Evolutionary conservation across 1,140 invertebrate genomes (phyloP), one percentile per base, ranked within the genome.

Genomic region (Drosophila arizonae): DNA sequence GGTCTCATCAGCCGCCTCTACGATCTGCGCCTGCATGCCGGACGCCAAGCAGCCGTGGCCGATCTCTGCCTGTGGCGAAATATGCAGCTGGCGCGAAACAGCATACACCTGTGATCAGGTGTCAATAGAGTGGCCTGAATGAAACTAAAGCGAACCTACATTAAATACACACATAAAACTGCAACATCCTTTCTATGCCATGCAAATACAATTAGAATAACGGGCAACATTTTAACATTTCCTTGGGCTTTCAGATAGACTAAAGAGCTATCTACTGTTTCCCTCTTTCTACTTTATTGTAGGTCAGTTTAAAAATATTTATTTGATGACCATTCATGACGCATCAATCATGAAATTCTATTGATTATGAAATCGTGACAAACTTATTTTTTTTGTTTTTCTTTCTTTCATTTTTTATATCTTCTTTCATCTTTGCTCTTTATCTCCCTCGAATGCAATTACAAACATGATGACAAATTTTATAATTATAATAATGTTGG

Each of bases 31-130:
- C 95, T 94, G 6, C 81, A 93, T 48, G 92, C 93, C 36, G 96
- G 97, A 1, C 93, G 96, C 43, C 96, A 95, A 85, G 94, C 95
- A 43, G 96, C 96, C 46, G 96, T 96, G 1, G 94, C 96, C 85
- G 96, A 97, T 92, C 92, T 97, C 33, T 96, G 96, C 89, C 93
- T 96, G 74, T 93, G 96, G 73, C 93, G 96, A 62, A 97, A 97
- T 92, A 96, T 96, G 92, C 93, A 94, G 72, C 91, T 96, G 52
- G 94, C 93, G 74, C 90, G 92, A 52, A 64, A 86, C 50, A 91
- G 89, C 50, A 90, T 90, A 17, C 90, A 91, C 43, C 72, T 91
- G 46, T 91, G 62, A 77, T 50, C 6, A 54, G 30, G 43, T 15
- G 33, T 11, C 9, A 30, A 15, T 15, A 24, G 30, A 3, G 43